phyloP scores from a whole-genome alignment of 2,797 vertebrate species.

The Gallinago solitaria region DNA sequence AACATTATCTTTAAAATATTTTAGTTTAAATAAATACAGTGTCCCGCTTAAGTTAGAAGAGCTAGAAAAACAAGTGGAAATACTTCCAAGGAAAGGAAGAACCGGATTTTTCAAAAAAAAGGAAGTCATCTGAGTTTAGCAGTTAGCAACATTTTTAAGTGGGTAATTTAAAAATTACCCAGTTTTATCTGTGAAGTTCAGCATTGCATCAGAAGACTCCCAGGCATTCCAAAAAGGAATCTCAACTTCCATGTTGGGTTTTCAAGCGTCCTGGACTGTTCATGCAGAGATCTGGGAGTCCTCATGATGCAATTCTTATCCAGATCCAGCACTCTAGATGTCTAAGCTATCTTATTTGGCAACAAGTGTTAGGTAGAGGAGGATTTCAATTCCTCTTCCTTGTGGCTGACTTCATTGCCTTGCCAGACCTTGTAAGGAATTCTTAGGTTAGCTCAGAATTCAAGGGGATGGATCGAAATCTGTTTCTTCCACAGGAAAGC shows the following conservation, averaged over 20 bases:
- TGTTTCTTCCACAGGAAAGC: neutral
- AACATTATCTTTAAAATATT: neutral
- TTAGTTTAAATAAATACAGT: neutral
- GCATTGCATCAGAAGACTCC: neutral
- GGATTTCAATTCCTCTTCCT: neutral
- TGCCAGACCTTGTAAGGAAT: neutral
- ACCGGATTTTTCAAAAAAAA: neutral
- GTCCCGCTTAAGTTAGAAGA: neutral
- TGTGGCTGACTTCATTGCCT: neutral
- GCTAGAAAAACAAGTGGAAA: neutral
- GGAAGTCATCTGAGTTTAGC: neutral
- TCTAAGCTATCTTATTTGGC: neutral
- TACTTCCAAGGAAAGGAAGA: neutral
- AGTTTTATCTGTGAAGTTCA: neutral
- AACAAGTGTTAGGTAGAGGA: neutral
- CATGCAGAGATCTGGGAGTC: neutral
- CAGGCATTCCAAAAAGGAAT: neutral
- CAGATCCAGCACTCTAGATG: neutral
- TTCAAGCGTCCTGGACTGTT: neutral
- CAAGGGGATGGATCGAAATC: neutral
- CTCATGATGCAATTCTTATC: neutral
- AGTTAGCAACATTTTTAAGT: neutral
- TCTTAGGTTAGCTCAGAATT: neutral
- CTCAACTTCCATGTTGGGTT: neutral
- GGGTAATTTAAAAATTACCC: neutral